Percentiles rank a stretch among this genome's conserved stretches.
Conservation (phyloP, 2,888 invertebrate species). For the Drosophila barbarae region DNA sequence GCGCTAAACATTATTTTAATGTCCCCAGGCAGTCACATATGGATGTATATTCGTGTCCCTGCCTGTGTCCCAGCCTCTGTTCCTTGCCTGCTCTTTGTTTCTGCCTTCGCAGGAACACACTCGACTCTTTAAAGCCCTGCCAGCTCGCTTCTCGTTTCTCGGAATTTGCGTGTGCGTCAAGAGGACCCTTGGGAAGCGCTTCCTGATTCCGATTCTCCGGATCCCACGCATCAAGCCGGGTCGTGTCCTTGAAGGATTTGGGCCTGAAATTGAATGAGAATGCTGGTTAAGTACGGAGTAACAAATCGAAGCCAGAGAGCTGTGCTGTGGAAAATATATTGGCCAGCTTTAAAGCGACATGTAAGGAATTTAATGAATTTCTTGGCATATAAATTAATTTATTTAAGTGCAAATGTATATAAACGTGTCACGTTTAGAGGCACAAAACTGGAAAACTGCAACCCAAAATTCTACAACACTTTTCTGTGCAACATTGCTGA, state of each 20-base stretch:
- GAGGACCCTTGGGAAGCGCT: slow-evolving; percentile 48
- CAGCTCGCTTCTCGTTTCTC: slow-evolving; percentile 28
- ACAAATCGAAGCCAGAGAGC: slow-evolving; percentile 1
- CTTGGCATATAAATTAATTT: not conserved
- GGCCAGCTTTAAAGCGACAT: not conserved
- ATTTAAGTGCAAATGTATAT: not conserved
- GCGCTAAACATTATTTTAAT: slow-evolving; percentile 73
- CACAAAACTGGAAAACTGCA: not conserved
- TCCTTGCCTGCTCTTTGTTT: not conserved
- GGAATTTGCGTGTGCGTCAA: slow-evolving; percentile 38
- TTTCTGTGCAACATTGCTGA: not conserved
- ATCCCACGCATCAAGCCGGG: slow-evolving; percentile 32
- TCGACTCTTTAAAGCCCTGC: slow-evolving; percentile 57
- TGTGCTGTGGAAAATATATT: not conserved
- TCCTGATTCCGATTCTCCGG: slow-evolving; percentile 42
- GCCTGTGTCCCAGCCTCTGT: not conserved
- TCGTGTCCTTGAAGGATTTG: slow-evolving; percentile 50
- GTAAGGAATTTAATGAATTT: not conserved
- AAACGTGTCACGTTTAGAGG: not conserved
- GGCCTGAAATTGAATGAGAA: slow-evolving; percentile 12
- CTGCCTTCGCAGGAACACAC: slow-evolving; percentile 24
- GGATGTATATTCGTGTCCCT: slow-evolving; percentile 15
- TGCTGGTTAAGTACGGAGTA: slow-evolving; percentile 1
- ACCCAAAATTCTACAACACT: not conserved
- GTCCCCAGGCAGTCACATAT: slow-evolving; percentile 56